Evolutionary conservation across 2,888 invertebrate species (phyloP).

Genomic region (Crioceris asparagi): DNA sequence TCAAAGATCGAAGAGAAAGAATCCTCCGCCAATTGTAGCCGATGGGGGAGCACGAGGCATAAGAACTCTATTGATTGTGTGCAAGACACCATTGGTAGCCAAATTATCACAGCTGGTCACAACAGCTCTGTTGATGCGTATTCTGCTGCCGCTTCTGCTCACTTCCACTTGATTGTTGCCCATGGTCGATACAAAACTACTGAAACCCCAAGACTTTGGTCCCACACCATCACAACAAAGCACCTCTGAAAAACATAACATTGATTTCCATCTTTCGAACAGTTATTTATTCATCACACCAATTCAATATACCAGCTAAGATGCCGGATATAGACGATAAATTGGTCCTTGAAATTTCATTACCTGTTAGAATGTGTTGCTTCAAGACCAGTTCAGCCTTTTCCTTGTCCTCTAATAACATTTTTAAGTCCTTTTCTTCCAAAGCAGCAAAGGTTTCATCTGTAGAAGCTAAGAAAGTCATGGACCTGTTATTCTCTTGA

Average conservation of each 20-base stretch:
- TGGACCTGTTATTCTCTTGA: conserved; percentile 36
- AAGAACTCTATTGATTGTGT: conserved; percentile 44
- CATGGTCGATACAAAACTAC: conserved; percentile 32
- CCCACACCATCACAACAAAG: conserved; percentile 37
- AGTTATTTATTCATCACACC: no score
- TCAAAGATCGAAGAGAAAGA: conserved; percentile 35
- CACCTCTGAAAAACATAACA: conserved; percentile 30
- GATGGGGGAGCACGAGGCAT: conserved; percentile 33
- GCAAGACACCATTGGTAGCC: conserved; percentile 48
- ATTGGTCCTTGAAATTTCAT: no score
- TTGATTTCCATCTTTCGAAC: no score
- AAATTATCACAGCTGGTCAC: conserved; percentile 41
- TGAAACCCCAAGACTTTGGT: conserved; percentile 35
- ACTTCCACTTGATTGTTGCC: conserved; percentile 31
- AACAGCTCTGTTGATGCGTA: conserved; percentile 32
- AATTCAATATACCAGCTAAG: no score
- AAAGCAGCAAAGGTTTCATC: conserved; percentile 45
- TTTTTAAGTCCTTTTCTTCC: conserved; percentile 38
- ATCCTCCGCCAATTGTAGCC: conserved; percentile 28
- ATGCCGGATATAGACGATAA: no score
- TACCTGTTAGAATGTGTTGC: conserved; percentile 44
- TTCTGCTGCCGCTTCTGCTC: conserved; percentile 29
- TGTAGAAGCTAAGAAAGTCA: conserved; percentile 49
- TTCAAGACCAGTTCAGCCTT: conserved; percentile 40
- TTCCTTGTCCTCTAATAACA: conserved; percentile 39